Percentiles rank a stretch among this genome's conserved stretches.
phyloP scores from a whole-genome alignment of 2,797 vertebrate species.

The Nyctibius grandis region DNA sequence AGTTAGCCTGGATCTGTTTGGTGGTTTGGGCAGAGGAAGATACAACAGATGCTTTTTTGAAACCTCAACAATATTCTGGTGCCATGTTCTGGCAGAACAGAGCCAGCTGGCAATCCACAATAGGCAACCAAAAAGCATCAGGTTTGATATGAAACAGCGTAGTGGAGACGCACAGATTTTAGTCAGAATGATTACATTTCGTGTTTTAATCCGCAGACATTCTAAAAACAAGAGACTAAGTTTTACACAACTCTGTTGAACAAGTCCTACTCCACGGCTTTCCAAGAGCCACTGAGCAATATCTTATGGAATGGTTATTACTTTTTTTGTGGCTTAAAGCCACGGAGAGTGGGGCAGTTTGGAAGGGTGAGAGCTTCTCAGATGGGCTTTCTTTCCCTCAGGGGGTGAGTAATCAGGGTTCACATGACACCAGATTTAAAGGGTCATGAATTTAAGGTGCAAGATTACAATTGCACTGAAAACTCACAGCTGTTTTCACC shows the following conservation, averaged over 20 bases:
- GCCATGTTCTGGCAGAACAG: not conserved
- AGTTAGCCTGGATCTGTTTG: not conserved
- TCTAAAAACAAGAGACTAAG: conserved; percentile 11
- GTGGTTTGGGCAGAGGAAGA: not conserved
- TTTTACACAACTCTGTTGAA: conserved; percentile 5
- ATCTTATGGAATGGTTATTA: not conserved
- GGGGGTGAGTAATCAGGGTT: not conserved
- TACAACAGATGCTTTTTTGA: not conserved
- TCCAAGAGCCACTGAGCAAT: conserved; percentile 21
- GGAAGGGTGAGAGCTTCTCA: not conserved
- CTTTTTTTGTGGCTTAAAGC: not conserved
- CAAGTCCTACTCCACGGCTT: conserved; percentile 4
- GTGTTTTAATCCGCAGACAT: not conserved
- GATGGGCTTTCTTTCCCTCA: not conserved
- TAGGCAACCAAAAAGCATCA: conserved; percentile 16
- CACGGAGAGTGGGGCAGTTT: not conserved
- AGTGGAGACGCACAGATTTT: conserved; percentile 6
- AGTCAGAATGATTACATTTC: conserved; percentile 30
- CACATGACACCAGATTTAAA: conserved; percentile 11
- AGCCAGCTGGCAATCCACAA: not conserved
- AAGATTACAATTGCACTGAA: conserved; percentile 18
- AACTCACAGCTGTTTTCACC: not conserved
- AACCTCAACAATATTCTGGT: not conserved
- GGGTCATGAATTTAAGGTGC: conserved; percentile 26
- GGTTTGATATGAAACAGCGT: not conserved